Evolutionary conservation across 2,113 vertebrate genomes (phyloP).

Genomic region (Tupaia chinensis): DNA sequence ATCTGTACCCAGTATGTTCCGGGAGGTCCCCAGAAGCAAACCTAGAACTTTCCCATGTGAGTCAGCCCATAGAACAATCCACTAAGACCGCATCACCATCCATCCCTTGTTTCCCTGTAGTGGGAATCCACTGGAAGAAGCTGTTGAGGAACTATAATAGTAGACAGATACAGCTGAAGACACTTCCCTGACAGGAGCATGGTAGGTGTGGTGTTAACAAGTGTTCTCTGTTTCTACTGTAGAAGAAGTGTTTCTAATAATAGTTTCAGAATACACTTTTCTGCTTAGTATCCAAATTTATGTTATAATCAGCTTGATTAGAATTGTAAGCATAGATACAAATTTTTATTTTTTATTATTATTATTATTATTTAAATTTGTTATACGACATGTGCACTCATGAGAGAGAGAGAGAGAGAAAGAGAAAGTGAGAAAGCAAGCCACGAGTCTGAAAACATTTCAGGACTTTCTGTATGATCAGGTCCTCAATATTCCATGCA

Average conservation of each 20-base stretch:
- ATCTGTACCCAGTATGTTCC: too few species aligned
- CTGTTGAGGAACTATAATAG: background rate
- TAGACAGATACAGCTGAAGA: background rate
- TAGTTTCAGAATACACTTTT: background rate
- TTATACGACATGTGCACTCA: too few species aligned
- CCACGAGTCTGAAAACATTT: background rate
- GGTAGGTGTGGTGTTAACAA: background rate
- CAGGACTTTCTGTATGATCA: background rate
- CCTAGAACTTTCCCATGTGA: too few species aligned
- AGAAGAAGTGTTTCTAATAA: background rate
- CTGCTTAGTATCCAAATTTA: background rate
- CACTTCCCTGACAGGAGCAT: background rate
- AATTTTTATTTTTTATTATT: background rate
- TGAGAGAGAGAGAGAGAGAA: too few species aligned
- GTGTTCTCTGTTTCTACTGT: background rate
- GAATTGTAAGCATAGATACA: constrained; percentile 17
- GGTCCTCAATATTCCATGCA: background rate
- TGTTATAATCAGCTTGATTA: background rate
- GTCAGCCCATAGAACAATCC: too few species aligned
- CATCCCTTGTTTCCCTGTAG: background rate
- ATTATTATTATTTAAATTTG: too few species aligned
- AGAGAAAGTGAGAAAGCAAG: too few species aligned
- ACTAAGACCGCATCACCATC: too few species aligned
- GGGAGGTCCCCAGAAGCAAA: too few species aligned
- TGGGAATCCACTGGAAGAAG: background rate